Conservation (phyloP, 2,797 vertebrate genomes). For the Sebastolobus altivelis region DNA sequence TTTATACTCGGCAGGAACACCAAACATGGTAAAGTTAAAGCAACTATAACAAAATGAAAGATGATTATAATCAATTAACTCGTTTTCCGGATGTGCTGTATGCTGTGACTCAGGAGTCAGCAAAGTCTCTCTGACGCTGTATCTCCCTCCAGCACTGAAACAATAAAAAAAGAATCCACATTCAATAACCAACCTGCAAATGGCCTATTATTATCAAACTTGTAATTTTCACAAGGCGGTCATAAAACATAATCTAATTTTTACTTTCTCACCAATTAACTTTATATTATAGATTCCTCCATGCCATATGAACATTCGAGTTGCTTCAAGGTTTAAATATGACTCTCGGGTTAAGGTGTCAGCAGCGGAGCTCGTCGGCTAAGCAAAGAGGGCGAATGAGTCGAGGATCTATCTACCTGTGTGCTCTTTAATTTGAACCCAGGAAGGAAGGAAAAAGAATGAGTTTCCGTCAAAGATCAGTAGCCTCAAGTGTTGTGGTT, state of each 20-base stretch:
- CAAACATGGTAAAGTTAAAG: not conserved
- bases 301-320: constrained; percentile 72
- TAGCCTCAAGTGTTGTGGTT: constrained; percentile 27
- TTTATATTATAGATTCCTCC: constrained; percentile 77
- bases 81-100: constrained; percentile 44
- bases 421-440: constrained; percentile 52
- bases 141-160: constrained; percentile 79
- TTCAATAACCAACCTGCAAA: constrained; percentile 83
- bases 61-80: constrained; percentile 40
- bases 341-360: constrained; percentile 61
- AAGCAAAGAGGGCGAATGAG: constrained; percentile 32
- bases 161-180: constrained; percentile 78
- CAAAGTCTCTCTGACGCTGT: constrained; percentile 35
- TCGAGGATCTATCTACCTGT: constrained; percentile 12
- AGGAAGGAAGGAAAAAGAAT: constrained; percentile 45
- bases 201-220: constrained; percentile 82
- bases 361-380: constrained; percentile 32
- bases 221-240: constrained; percentile 81
- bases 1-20: not conserved
- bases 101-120: constrained; percentile 53
- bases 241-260: constrained; percentile 82
- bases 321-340: constrained; percentile 72
- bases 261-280: constrained; percentile 81
- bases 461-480: constrained; percentile 36
- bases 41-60: constrained; percentile 24